Conservation (phyloP, 2,797 vertebrate genomes). For the Halcyon badia region DNA sequence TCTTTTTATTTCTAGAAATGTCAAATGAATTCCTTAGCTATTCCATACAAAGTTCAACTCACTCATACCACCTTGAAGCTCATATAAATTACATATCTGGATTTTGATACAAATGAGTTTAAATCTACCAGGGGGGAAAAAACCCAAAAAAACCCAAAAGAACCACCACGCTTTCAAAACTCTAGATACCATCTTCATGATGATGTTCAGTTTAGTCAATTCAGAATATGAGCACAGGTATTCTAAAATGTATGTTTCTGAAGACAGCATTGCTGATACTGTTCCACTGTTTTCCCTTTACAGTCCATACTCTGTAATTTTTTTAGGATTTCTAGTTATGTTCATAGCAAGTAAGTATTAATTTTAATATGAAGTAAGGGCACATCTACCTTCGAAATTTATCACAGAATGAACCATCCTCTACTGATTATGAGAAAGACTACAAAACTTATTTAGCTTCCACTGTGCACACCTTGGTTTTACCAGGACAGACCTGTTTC, state of each 20-base stretch:
- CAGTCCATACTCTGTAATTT: neutral
- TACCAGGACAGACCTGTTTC: neutral
- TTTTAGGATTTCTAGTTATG: neutral
- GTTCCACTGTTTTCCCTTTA: neutral
- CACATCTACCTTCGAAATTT: neutral
- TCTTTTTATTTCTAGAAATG: neutral
- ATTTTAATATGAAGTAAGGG: neutral
- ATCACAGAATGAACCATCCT: neutral
- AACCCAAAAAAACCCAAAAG: neutral
- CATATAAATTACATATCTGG: conserved; percentile 55
- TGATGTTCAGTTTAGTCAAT: neutral
- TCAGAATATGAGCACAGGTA: neutral
- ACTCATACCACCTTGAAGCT: neutral
- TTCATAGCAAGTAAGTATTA: neutral
- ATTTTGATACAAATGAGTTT: neutral
- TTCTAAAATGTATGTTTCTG: neutral
- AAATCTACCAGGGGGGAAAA: neutral
- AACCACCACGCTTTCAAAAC: neutral
- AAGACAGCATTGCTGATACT: neutral
- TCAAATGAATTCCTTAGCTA: conserved; percentile 3
- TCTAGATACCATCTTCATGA: neutral
- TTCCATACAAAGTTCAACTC: conserved; percentile 22
- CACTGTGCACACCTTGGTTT: neutral
- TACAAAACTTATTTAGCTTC: neutral
- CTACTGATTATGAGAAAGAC: neutral